Evolutionary conservation across 2,888 invertebrate species (phyloP).

Genomic region (Aspidiotus destructor): DNA sequence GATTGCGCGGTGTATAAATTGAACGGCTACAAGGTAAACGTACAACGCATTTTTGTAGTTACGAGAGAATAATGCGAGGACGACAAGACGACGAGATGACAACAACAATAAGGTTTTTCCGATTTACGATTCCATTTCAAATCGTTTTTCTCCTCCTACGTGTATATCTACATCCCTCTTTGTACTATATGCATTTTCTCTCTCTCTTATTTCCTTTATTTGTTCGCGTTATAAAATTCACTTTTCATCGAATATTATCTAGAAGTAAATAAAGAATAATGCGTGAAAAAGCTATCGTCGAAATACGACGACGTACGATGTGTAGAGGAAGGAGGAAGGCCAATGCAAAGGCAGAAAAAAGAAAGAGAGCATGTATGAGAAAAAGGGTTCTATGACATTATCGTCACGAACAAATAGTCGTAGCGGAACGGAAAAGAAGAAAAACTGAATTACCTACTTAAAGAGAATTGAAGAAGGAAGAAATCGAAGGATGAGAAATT

Average conservation of each 20-base stretch:
- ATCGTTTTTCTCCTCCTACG: background rate
- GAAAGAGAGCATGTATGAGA: too few relatives aligned
- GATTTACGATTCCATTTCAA: too few relatives aligned
- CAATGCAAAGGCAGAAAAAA: too few relatives aligned
- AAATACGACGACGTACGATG: background rate
- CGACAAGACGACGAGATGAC: background rate
- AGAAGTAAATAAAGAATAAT: background rate
- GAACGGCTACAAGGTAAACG: slow-evolving; percentile 65
- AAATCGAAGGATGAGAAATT: too few relatives aligned
- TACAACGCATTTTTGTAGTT: background rate
- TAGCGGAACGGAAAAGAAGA: too few relatives aligned
- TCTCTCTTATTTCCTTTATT: background rate
- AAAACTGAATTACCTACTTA: too few relatives aligned
- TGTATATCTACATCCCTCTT: background rate
- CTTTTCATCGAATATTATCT: background rate
- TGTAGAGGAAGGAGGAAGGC: background rate
- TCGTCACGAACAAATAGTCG: too few relatives aligned
- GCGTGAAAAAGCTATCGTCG: slow-evolving; percentile 1
- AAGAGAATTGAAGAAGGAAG: too few relatives aligned
- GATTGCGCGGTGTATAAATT: slow-evolving; percentile 75
- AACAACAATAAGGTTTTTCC: too few relatives aligned
- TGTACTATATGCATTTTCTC: background rate
- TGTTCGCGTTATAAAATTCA: background rate
- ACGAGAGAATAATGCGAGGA: background rate
- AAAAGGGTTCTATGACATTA: too few relatives aligned